Percentiles rank a stretch among this genome's conserved stretches.
Evolutionary conservation across 2,888 invertebrate species (phyloP).

Genomic region (Furcula furcula): DNA sequence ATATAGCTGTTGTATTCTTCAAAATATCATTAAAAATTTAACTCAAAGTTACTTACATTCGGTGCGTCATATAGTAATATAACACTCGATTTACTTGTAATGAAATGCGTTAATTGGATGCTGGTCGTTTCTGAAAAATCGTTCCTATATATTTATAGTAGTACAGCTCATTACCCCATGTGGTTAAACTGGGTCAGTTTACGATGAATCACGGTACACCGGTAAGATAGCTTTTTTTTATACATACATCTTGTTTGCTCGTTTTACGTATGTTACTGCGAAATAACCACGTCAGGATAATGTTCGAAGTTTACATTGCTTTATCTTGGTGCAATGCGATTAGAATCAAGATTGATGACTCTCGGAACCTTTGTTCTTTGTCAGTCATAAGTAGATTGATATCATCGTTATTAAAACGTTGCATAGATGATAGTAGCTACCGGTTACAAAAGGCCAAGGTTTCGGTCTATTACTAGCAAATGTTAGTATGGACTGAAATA

Average conservation of each 20-base stretch:
- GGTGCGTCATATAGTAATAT: not conserved
- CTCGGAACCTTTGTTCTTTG: no score
- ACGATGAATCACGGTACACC: slow-evolving; percentile 21
- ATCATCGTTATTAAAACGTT: no score
- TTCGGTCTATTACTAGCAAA: no score
- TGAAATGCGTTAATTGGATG: not conserved
- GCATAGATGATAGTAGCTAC: no score
- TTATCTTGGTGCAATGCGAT: not conserved
- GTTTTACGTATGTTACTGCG: not conserved
- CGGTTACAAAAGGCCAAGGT: no score
- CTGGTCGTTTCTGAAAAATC: slow-evolving; percentile 13
- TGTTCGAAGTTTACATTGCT: not conserved
- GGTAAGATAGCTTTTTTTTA: slow-evolving; percentile 1
- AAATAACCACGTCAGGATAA: not conserved
- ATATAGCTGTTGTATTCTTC: no score
- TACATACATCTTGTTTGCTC: slow-evolving; percentile 11
- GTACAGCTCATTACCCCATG: slow-evolving; percentile 18
- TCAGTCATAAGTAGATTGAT: no score
- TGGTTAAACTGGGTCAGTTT: slow-evolving; percentile 21
- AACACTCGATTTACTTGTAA: no score
- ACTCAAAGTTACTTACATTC: not conserved
- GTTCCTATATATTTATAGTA: slow-evolving; percentile 22
- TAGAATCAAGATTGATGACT: not conserved
- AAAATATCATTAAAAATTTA: not conserved
- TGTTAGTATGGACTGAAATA: no score